Conservation (phyloP, 1,140 invertebrate genomes). For the Drosophila repleta region DNA sequence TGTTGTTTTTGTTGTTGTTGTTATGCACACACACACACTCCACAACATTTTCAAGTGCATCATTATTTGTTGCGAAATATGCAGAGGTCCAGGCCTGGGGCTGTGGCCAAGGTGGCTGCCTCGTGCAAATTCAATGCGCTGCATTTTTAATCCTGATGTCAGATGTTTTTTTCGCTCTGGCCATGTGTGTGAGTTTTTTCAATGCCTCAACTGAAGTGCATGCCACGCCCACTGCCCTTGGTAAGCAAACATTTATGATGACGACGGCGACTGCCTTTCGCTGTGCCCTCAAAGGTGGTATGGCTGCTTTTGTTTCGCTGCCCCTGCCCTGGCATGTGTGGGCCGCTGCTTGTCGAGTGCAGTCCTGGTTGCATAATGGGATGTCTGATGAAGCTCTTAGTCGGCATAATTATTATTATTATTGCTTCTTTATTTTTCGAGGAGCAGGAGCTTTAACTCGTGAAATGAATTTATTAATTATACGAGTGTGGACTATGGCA, state of each 20-base stretch:
- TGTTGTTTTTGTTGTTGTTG: conserved; percentile 52
- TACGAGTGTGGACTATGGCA: background rate
- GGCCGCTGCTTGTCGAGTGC: conserved; percentile 66
- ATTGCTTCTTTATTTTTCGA: conserved; percentile 23
- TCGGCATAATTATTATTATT: conserved; percentile 81
- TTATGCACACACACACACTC: conserved; percentile 53
- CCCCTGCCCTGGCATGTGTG: conserved; percentile 35
- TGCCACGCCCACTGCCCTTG: conserved; percentile 69
- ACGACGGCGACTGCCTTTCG: conserved; percentile 32
- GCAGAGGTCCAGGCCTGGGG: conserved; percentile 7
- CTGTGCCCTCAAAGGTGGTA: conserved; percentile 68
- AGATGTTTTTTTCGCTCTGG: conserved; percentile 55
- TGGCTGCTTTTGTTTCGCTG: conserved; percentile 62
- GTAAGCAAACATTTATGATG: conserved; percentile 80
- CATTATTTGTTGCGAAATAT: conserved; percentile 79
- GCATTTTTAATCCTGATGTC: conserved; percentile 80
- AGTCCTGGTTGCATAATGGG: conserved; percentile 77
- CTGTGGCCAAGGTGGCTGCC: conserved; percentile 23
- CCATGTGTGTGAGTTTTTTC: conserved; percentile 40
- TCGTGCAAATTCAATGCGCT: conserved; percentile 78
- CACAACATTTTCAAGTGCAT: conserved; percentile 75
- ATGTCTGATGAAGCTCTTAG: conserved; percentile 82
- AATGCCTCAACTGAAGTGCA: conserved; percentile 77
- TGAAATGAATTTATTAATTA: conserved; percentile 50
- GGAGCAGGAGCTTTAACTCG: conserved; percentile 27